Evolutionary conservation across 2,113 vertebrate genomes (phyloP), one percentile per base, ranked within the genome.

Genomic region (Aspiorhynchus laticeps): DNA sequence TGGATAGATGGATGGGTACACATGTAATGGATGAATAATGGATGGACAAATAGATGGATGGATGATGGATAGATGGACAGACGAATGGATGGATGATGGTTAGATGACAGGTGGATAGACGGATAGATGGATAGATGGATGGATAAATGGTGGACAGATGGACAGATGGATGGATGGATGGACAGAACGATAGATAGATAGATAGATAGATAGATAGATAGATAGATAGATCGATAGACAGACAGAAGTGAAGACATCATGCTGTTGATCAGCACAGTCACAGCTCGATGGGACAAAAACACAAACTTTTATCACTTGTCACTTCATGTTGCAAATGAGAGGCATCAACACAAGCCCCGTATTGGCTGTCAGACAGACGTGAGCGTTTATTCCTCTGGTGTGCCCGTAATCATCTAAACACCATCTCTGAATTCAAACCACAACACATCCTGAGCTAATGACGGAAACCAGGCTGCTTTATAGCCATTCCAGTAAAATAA

Each of bases 401-500:
- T 81, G 24, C 36, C 79, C 2, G 15, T 65, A 81, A 65, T 81
- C 7, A 41, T 26, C 63, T 2, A 43, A 65, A 24, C 41, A 24
- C 28, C 4, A 43, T 43, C n/a, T 78, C 75, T 15, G 38, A 67
- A 69, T 67, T 12, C 15, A 46, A 67, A 83, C 61, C 80, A 24
- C 80, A 83, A 28, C 73, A 78, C 85, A 63, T 85, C 88, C 83
- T 38, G 61, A 79, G 41, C 78, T 63, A 89, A 86, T 88, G 89
- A 91, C 82, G 28, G 75, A 92, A 86, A 84, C 51, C 87, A 75
- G 56, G 41, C 48, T 80, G 77, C 76, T 78, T 90, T 88, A 88
- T 84, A 31, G 73, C 80, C 77, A 90, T 95, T 94, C 92, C 93
- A 93, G 92, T 92, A 91, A 95, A 92, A 83, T 91, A 89, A 92